A percentile compares a stretch with the other conserved stretches of the same genome.
Conservation (phyloP, 2,888 invertebrate species). For the Neelides folsomi region DNA sequence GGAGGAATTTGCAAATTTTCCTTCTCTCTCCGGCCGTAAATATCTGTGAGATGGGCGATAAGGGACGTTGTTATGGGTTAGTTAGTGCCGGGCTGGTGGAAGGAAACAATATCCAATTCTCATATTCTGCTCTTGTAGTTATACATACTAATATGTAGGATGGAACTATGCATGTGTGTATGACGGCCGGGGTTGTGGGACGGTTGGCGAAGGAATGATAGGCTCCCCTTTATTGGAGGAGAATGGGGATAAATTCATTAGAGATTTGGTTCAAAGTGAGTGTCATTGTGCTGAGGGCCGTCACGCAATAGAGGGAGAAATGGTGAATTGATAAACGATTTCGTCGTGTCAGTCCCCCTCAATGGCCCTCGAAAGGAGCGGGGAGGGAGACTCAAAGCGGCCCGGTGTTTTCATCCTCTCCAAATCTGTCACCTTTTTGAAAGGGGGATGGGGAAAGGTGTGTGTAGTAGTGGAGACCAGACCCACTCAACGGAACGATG, state of each 20-base stretch:
- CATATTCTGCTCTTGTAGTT: too few species aligned
- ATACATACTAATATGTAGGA: too few species aligned
- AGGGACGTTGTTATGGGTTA: too few species aligned
- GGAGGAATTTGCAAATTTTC: too few species aligned
- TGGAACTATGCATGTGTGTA: neutral
- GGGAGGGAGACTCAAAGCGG: constrained; percentile 7
- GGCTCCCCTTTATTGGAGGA: constrained; percentile 1
- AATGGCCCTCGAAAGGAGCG: too few species aligned
- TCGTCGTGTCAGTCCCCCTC: constrained; percentile 3
- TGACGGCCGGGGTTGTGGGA: neutral
- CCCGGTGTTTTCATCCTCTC: constrained; percentile 24
- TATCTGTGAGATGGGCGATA: too few species aligned
- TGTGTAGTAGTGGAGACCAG: constrained; percentile 11
- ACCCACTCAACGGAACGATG: constrained; percentile 27
- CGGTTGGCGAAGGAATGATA: neutral
- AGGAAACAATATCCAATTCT: too few species aligned
- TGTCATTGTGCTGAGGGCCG: constrained; percentile 20
- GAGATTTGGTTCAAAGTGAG: constrained; percentile 25
- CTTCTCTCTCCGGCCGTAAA: too few species aligned
- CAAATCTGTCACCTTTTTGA: constrained; percentile 27
- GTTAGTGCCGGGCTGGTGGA: constrained; percentile 9
- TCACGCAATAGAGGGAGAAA: constrained; percentile 26
- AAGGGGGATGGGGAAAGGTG: neutral
- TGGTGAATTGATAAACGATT: constrained; percentile 29
- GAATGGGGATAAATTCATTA: constrained; percentile 28